These are phyloP conservation scores for Chelmon rostratus DNA, from an alignment of 2,797 vertebrate genomes.

Conservation along the genomic window DNA sequence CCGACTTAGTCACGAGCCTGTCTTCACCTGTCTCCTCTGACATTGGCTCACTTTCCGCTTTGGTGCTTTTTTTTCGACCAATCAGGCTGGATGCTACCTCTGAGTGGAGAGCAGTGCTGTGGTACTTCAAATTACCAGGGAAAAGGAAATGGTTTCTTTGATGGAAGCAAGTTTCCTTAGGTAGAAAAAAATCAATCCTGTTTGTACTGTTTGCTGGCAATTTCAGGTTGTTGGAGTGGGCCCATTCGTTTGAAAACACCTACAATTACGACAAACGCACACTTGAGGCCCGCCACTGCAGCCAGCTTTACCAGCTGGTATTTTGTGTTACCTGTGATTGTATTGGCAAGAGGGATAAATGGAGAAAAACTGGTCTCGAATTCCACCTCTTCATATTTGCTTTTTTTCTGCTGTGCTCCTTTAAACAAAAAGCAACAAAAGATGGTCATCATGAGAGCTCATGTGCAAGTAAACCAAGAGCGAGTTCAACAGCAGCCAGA, in stretches of 20 bases:
- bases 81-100: constrained; percentile 19
- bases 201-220: constrained; percentile 51
- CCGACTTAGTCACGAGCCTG: constrained; percentile 24
- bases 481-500: neutral
- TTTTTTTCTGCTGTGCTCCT: constrained; percentile 21
- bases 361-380: constrained; percentile 14
- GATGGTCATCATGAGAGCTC: neutral
- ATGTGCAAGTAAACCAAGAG: neutral
- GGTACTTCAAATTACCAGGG: constrained; percentile 33
- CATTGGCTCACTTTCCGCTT: constrained; percentile 29
- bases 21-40: constrained; percentile 31
- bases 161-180: constrained; percentile 41
- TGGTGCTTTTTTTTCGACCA: constrained; percentile 24
- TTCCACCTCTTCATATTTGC: constrained; percentile 5
- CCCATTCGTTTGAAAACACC: constrained; percentile 47
- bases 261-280: constrained; percentile 35
- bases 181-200: constrained; percentile 29
- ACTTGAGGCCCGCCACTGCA: constrained; percentile 28
- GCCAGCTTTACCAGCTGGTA: constrained; percentile 36
- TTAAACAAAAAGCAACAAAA: constrained; percentile 1
- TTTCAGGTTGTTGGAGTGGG: constrained; percentile 37
- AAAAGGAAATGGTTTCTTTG: constrained; percentile 45
- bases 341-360: constrained; percentile 29
- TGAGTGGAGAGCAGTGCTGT: constrained; percentile 8
- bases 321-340: constrained; percentile 40